Conservation (phyloP, 2,797 vertebrate species). For the Pachyuromys duprasi region DNA sequence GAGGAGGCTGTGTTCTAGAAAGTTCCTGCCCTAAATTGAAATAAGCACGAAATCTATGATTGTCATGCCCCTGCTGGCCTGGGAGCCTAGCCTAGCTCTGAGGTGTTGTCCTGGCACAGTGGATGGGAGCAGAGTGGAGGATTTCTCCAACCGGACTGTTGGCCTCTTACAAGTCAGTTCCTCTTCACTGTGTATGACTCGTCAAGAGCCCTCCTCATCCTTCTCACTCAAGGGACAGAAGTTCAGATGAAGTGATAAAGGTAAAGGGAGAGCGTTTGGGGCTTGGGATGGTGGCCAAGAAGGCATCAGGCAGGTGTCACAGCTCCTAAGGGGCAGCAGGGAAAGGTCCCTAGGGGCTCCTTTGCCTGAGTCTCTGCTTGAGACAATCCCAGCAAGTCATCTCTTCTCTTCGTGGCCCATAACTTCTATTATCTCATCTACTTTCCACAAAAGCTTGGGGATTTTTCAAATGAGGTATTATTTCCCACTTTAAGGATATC, state of each 20-base stretch:
- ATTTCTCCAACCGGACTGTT: neutral
- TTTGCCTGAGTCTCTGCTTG: neutral
- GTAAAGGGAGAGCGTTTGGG: neutral
- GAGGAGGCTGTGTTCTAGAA: neutral
- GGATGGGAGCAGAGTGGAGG: neutral
- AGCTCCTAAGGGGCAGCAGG: neutral
- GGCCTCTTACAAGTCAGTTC: neutral
- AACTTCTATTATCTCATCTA: neutral
- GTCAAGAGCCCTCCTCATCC: neutral
- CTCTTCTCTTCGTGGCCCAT: neutral
- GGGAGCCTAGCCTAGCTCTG: neutral
- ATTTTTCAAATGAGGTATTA: neutral
- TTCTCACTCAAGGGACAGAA: neutral
- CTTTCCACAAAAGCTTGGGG: neutral
- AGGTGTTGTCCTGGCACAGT: neutral
- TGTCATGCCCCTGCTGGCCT: neutral
- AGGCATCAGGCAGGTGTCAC: neutral
- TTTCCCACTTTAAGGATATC: neutral
- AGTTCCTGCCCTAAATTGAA: rapidly evolving
- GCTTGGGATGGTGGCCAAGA: neutral
- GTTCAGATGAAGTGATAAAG: neutral
- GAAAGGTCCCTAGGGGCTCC: neutral
- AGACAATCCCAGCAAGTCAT: neutral
- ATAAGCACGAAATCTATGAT: neutral
- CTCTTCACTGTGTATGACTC: neutral